phyloP scores from a whole-genome alignment of 2,113 vertebrate genomes.

The Pandion haliaetus region DNA sequence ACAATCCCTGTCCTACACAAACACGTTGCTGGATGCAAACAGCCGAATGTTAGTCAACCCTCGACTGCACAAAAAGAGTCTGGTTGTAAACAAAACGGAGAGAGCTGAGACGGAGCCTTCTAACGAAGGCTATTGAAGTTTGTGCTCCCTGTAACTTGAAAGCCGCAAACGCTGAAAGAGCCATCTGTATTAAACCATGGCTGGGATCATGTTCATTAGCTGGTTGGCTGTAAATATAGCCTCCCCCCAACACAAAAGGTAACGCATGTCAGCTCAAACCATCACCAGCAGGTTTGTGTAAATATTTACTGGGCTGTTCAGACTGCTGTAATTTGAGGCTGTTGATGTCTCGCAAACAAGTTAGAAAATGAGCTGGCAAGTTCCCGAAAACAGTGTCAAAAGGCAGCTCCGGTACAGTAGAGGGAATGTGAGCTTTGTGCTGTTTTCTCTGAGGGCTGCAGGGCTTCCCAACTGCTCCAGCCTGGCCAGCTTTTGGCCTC shows the following conservation, averaged over 20 bases:
- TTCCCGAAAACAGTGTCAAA: constrained; percentile 55
- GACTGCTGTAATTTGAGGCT: constrained; percentile 52
- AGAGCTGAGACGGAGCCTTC: constrained; percentile 47
- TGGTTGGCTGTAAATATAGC: constrained; percentile 70
- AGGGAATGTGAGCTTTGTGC: neutral
- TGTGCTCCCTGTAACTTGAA: constrained; percentile 69
- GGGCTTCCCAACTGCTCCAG: neutral
- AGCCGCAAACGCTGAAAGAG: constrained; percentile 58
- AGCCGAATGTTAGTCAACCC: constrained; percentile 48
- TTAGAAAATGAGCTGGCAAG: constrained; percentile 60
- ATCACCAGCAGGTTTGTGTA: constrained; percentile 66
- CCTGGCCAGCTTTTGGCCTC: neutral
- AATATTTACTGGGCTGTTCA: constrained; percentile 66
- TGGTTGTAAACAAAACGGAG: constrained; percentile 54
- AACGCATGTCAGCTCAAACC: constrained; percentile 45
- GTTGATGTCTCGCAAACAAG: constrained; percentile 60
- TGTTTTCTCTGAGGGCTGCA: neutral
- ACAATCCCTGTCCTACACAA: neutral
- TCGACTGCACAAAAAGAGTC: constrained; percentile 53
- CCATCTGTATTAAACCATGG: constrained; percentile 56
- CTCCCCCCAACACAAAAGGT: constrained; percentile 46
- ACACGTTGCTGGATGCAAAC: neutral
- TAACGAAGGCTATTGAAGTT: constrained; percentile 67
- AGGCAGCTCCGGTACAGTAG: constrained; percentile 20
- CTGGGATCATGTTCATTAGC: constrained; percentile 67